These are phyloP conservation scores for Halisarca cf. caerulea DNA, from an alignment of 37 sponge, comb jelly and placozoan species.

Conservation along the genomic window DNA sequence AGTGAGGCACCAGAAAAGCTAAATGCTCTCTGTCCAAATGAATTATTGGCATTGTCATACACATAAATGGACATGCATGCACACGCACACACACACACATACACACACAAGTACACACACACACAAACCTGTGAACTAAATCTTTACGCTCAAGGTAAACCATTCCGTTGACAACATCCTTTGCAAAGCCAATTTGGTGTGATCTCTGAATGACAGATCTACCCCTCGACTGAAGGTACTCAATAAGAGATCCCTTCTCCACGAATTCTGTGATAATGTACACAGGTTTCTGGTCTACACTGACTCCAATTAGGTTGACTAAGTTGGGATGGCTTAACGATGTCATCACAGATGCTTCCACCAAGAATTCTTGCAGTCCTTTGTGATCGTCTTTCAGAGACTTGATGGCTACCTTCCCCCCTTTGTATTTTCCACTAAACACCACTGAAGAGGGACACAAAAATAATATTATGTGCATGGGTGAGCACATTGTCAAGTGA, in stretches of 20 bases:
- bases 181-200: conserved; percentile 38
- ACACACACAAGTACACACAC: too few species aligned
- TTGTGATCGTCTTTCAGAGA: conserved; percentile 78
- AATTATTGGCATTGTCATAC: too few species aligned
- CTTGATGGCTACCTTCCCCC: conserved; percentile 92
- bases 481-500: too few species aligned
- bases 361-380: conserved; percentile 73
- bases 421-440: conserved; percentile 78
- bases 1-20: too few species aligned
- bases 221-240: conserved; percentile 66
- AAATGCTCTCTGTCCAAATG: too few species aligned
- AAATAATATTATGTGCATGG: too few species aligned
- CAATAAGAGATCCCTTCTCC: conserved; percentile 72
- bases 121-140: conserved; percentile 46
- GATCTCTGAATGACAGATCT: conserved; percentile 54
- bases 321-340: conserved; percentile 58
- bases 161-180: conserved; percentile 55
- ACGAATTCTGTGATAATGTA: conserved; percentile 74
- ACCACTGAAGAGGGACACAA: conserved; percentile 73
- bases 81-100: too few species aligned
- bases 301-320: conserved; percentile 69
- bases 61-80: too few species aligned
- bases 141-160: conserved; percentile 47
- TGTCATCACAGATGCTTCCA: conserved; percentile 97
- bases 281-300: conserved; percentile 47